Conservation (phyloP, 2,888 invertebrate species). For the Habroteleia sp. region DNA sequence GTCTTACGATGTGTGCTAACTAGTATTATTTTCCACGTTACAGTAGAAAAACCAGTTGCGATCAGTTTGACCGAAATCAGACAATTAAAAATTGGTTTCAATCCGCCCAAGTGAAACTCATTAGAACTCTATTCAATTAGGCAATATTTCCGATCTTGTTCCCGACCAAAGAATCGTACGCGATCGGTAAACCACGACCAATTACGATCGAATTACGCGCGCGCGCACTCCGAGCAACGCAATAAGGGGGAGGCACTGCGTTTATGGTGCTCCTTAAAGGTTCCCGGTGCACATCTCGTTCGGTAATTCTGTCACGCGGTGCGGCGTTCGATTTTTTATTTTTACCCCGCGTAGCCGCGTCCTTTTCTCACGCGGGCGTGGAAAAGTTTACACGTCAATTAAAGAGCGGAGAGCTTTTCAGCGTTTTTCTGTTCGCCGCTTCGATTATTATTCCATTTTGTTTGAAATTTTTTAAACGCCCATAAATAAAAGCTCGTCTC, state of each 20-base stretch:
- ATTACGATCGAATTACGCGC: conserved; percentile 65
- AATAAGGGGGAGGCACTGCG: conserved; percentile 43
- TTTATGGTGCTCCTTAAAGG: conserved; percentile 49
- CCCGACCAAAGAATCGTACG: conserved; percentile 40
- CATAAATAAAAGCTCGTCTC: conserved; percentile 38
- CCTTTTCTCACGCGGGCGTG: conserved; percentile 8
- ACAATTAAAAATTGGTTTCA: no score
- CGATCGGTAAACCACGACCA: conserved; percentile 45
- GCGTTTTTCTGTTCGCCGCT: no score
- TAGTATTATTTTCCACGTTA: no score
- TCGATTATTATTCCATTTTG: conserved; percentile 40
- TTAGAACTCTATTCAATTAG: conserved; percentile 42
- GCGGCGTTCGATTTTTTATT: conserved; percentile 43
- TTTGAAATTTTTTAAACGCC: conserved; percentile 38
- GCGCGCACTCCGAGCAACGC: conserved; percentile 35
- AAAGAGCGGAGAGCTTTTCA: conserved; percentile 20
- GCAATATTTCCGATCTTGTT: conserved; percentile 45
- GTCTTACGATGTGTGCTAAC: no score
- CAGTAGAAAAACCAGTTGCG: no score
- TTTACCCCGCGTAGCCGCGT: conserved; percentile 12
- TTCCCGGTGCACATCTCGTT: conserved; percentile 35
- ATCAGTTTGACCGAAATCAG: no score
- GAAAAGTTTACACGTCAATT: conserved; percentile 54
- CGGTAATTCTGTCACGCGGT: conserved; percentile 45
- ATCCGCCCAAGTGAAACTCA: no score